A percentile compares a stretch with the other conserved stretches of the same genome.
Evolutionary conservation across 2,113 vertebrate genomes (phyloP).

Genomic region (Elachura formosa): DNA sequence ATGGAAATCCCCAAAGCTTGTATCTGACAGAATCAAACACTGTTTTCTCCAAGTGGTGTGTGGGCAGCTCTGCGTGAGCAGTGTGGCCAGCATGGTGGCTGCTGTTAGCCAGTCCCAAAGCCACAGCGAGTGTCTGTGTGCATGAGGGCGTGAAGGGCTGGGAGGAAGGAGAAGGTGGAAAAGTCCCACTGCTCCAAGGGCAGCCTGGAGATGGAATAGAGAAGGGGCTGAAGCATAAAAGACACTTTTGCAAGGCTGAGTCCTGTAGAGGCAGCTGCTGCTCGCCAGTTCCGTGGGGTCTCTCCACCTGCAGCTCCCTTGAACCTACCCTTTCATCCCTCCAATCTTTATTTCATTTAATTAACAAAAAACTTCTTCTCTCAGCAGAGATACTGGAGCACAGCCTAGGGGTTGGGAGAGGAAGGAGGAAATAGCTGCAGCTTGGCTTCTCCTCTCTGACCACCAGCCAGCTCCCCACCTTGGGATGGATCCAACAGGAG

Average conservation of each 20-base stretch:
- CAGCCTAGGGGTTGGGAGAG: background rate
- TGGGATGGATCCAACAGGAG: slow-evolving; percentile 7
- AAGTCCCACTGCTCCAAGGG: background rate
- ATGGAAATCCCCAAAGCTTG: background rate
- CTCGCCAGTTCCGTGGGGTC: background rate
- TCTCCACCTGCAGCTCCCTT: background rate
- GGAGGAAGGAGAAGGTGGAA: background rate
- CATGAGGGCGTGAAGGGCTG: background rate
- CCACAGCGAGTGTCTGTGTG: background rate
- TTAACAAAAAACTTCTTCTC: background rate
- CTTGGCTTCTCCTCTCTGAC: slow-evolving; percentile 3
- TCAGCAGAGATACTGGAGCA: slow-evolving; percentile 5
- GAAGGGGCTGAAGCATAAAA: background rate
- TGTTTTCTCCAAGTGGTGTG: background rate
- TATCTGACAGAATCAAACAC: background rate
- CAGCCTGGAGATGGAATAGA: background rate
- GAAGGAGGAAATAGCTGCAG: slow-evolving; percentile 14
- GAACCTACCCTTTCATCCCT: background rate
- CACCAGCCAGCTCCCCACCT: slow-evolving; percentile 31
- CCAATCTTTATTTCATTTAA: background rate
- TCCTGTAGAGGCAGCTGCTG: background rate
- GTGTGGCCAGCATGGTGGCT: rapidly evolving
- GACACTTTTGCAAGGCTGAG: background rate
- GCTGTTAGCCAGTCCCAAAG: background rate
- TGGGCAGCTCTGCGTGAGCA: background rate